These are phyloP conservation scores for Scolopax bukidnonensis DNA, from an alignment of 2,797 vertebrate species.

Conservation along the genomic window DNA sequence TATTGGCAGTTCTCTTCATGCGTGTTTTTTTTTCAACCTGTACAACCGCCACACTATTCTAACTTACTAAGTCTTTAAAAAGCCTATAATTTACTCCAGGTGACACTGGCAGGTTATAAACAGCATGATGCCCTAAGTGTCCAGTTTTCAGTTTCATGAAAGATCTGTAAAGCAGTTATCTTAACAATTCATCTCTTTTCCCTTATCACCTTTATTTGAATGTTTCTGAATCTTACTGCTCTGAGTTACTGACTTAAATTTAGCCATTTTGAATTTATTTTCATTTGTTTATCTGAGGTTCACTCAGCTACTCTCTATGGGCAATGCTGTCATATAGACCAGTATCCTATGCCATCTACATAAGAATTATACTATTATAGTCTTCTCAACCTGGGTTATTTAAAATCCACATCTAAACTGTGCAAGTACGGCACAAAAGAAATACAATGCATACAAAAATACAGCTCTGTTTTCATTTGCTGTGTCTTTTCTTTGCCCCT, in stretches of 20 bases:
- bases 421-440: neutral
- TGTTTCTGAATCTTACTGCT: neutral
- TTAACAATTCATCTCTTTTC: neutral
- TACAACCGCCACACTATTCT: neutral
- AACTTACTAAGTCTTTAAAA: neutral
- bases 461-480: neutral
- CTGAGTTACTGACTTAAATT: neutral
- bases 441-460: neutral
- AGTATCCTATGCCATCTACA: neutral
- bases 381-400: neutral
- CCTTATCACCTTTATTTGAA: neutral
- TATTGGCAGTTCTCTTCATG: neutral
- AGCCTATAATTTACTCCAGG: neutral
- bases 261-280: neutral
- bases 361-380: neutral
- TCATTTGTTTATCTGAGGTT: neutral
- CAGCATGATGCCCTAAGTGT: neutral
- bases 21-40: neutral
- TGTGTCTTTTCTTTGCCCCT: neutral
- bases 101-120: neutral
- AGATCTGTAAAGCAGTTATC: neutral
- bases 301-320: neutral
- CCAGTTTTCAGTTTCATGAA: neutral
- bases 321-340: neutral
- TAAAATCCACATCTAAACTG: neutral